Evolutionary conservation across 1,140 invertebrate genomes (phyloP).

Genomic region (Phocides pigmalion): DNA sequence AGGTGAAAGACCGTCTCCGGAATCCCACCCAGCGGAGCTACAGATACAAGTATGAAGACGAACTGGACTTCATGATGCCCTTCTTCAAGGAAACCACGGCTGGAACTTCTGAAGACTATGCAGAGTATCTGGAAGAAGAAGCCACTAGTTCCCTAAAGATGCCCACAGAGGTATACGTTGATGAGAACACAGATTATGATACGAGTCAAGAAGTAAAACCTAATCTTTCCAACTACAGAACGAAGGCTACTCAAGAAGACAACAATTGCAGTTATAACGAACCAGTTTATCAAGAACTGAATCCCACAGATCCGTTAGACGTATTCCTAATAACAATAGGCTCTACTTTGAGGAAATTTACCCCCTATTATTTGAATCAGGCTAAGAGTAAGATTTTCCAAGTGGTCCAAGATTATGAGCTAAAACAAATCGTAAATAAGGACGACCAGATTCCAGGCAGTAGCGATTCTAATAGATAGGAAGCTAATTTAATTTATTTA

Average conservation of each 20-base stretch:
- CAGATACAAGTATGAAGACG: conserved; percentile 71
- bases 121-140: conserved; percentile 53
- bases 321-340: conserved; percentile 69
- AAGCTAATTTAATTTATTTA: background rate
- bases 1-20: conserved; percentile 52
- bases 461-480: conserved; percentile 46
- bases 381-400: conserved; percentile 77
- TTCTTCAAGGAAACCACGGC: conserved; percentile 57
- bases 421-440: conserved; percentile 69
- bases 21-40: conserved; percentile 53
- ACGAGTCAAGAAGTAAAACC: conserved; percentile 51
- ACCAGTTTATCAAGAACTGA: conserved; percentile 51
- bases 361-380: conserved; percentile 71
- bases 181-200: conserved; percentile 39
- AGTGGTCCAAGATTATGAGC: conserved; percentile 72
- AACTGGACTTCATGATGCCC: conserved; percentile 65
- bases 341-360: conserved; percentile 64
- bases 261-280: conserved; percentile 28
- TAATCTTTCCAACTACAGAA: conserved; percentile 36
- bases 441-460: conserved; percentile 46
- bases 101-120: conserved; percentile 47
- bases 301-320: conserved; percentile 63
- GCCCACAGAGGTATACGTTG: conserved; percentile 50
- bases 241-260: conserved; percentile 39
- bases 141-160: conserved; percentile 48